Base-by-base conservation (phyloP, 2,797 vertebrate genomes). In the Lagocephalus sceleratus region DNA sequence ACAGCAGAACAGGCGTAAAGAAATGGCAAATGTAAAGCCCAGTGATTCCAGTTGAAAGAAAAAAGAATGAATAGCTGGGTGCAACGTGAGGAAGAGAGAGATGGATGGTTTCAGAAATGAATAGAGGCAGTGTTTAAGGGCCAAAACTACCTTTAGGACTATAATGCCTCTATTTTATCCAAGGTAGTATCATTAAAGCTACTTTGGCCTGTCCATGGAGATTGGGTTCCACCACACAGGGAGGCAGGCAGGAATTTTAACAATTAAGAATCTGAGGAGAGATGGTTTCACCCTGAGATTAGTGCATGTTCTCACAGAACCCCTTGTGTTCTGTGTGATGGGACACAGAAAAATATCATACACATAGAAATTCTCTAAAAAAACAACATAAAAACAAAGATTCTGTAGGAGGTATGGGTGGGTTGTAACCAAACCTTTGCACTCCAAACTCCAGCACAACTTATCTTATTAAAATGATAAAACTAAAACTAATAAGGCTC, bases 161-260 rank as follows among this genome's bases (percentile, higher is more conserved):
- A 92, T 88, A 89, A 90, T 84, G 84, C 80, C 75, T 82, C 81
- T 82, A 79, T 90, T 91, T 90, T 89, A 86, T 84, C 79, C 78
- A 17, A 57, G 81, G 75, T 70, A 81, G 76, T 78, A 78, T 87
- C 83, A 87, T 86, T 88, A 82, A 85, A 88, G 81, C 69, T 60
- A 61, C 82, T 63, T 47, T 44, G 64, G 79, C 55, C 51, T 60
- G 69, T 73, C 54, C 46, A 21, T 64, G 80, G 70, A 89, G 85
- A 91, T 89, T 86, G 68, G 78, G 84, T 90, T 89, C 78, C 89
- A 79, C 67, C 71, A 74, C 69, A 73, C 71, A 78, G 69, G 78
- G 60, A 85, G 60, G 66, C 65, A 71, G 52, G 56, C 62, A 87
- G 83, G 90, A 90, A 91, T 90, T 87, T 90, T 44, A 57, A 78